Conservation (phyloP, 2,888 invertebrate species). For the Drosophila borealis region DNA sequence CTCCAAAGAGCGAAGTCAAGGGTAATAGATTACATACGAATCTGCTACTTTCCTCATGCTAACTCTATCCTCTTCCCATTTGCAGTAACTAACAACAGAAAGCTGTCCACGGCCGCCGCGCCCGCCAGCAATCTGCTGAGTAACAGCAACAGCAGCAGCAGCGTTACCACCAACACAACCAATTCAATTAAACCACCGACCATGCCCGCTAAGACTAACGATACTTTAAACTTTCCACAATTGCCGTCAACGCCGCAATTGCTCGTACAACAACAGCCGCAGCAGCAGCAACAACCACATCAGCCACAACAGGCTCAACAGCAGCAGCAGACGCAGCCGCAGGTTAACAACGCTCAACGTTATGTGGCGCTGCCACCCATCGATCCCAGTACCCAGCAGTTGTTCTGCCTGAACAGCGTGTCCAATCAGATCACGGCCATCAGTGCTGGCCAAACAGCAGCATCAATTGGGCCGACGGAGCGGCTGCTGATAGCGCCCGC, state of each 20-base stretch:
- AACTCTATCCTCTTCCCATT: background rate
- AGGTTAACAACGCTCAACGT: constrained; percentile 66
- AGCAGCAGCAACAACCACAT: constrained; percentile 38
- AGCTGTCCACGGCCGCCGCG: constrained; percentile 29
- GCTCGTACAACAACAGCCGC: constrained; percentile 29
- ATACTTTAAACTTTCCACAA: constrained; percentile 52
- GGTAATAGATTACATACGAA: constrained; percentile 28
- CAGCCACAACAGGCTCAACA: constrained; percentile 27
- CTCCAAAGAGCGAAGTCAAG: constrained; percentile 56
- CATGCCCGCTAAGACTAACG: constrained; percentile 49
- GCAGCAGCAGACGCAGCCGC: constrained; percentile 12
- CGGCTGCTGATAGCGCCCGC: constrained; percentile 84
- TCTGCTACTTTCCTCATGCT: background rate
- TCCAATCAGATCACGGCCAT: constrained; percentile 85
- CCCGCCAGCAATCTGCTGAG: constrained; percentile 48
- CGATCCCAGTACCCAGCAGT: constrained; percentile 83
- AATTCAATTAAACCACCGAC: constrained; percentile 64
- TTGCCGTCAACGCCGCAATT: constrained; percentile 43
- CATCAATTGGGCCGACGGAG: constrained; percentile 84
- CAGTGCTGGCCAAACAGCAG: constrained; percentile 84
- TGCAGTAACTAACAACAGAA: constrained; percentile 54
- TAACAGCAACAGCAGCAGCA: constrained; percentile 37
- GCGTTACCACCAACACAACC: constrained; percentile 35
- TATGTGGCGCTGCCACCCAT: constrained; percentile 84
- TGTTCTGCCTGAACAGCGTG: constrained; percentile 84